phyloP scores from a whole-genome alignment of 2,888 invertebrate genomes.

The Galerucella calmariensis region DNA sequence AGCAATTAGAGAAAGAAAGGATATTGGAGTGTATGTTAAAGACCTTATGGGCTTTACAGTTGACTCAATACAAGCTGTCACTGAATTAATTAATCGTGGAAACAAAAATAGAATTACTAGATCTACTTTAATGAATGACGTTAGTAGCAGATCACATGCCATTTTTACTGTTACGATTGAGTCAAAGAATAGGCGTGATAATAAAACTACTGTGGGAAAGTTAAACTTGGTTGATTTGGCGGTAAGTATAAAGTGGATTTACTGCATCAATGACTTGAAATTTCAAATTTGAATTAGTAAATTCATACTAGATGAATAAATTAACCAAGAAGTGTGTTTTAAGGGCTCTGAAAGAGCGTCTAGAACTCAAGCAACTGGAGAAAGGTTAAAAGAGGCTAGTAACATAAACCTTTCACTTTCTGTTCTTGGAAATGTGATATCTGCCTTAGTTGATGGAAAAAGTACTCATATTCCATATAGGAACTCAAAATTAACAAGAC shows the following conservation, averaged over 20 bases:
- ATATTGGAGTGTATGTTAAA: conserved; percentile 98
- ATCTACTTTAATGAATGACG: conserved; percentile 97
- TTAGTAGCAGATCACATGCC: conserved; percentile 96
- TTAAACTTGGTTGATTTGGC: conserved; percentile 97
- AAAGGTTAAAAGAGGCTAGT: conserved; percentile 94
- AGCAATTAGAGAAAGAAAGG: conserved; percentile 95
- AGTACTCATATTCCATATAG: conserved; percentile 97
- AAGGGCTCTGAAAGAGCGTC: conserved; percentile 97
- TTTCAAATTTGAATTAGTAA: too few species aligned
- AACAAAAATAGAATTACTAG: conserved; percentile 93
- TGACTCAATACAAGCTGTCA: conserved; percentile 69
- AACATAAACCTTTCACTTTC: conserved; percentile 98
- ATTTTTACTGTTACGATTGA: conserved; percentile 99
- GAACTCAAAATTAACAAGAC: conserved; percentile 94
- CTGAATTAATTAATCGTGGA: conserved; percentile 78
- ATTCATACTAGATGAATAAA: not conserved
- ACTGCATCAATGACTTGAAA: not conserved
- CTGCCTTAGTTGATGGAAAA: conserved; percentile 97
- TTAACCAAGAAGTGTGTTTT: conserved; percentile 37
- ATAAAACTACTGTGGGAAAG: conserved; percentile 92
- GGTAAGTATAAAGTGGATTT: conserved; percentile 67
- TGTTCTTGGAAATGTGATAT: conserved; percentile 97
- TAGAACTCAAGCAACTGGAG: conserved; percentile 95
- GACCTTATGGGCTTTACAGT: conserved; percentile 98
- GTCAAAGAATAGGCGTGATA: conserved; percentile 87